These are phyloP conservation scores for Phoxinus dragarum DNA, from an alignment of 2,797 vertebrate species.

Conservation along the genomic window DNA sequence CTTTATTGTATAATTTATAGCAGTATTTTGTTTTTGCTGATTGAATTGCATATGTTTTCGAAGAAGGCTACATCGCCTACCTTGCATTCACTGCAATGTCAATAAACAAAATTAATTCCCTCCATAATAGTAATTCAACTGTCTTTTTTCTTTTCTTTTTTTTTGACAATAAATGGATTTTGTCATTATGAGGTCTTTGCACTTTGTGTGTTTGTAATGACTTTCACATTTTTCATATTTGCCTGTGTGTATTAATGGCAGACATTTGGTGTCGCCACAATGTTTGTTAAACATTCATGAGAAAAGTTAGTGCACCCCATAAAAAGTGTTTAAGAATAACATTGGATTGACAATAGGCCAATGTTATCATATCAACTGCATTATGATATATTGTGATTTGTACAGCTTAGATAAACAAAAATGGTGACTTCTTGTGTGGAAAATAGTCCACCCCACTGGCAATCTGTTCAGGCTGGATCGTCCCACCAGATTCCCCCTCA, in stretches of 20 bases:
- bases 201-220: background rate
- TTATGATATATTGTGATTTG: background rate
- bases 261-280: background rate
- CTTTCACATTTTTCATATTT: background rate
- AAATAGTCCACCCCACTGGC: background rate
- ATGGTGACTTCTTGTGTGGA: background rate
- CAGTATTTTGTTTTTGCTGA: background rate
- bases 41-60: background rate
- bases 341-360: background rate
- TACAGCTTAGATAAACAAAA: background rate
- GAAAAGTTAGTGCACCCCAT: background rate
- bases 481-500: too few relatives aligned
- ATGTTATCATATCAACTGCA: background rate
- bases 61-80: background rate
- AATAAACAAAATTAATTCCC: slow-evolving; percentile 1
- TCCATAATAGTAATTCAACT: slow-evolving; percentile 1
- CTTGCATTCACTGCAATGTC: slow-evolving; percentile 1
- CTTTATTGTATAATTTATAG: slow-evolving; percentile 18
- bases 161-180: slow-evolving; percentile 1
- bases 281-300: background rate
- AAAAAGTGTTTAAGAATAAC: background rate
- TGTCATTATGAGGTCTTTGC: background rate
- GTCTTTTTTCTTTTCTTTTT: background rate
- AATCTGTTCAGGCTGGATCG: too few relatives aligned
- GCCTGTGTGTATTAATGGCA: background rate